These are phyloP conservation scores for Drosophila repletoides DNA, from an alignment of 1,140 invertebrate genomes.

Conservation along the genomic window DNA sequence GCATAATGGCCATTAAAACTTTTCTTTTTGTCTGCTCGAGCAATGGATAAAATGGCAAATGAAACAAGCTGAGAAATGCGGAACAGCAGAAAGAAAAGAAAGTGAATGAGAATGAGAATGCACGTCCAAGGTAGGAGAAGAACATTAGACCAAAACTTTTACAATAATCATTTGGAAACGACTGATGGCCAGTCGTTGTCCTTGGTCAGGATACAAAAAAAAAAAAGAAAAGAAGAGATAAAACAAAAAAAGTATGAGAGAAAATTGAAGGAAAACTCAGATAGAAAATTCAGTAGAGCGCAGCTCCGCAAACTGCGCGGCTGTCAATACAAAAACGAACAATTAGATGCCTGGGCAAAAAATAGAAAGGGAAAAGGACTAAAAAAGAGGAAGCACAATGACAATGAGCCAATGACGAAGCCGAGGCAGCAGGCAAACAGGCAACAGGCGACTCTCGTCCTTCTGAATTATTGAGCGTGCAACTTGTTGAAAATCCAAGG, in stretches of 20 bases:
- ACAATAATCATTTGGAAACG: constrained; percentile 69
- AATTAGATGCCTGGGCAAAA: constrained; percentile 56
- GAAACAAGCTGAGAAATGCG: constrained; percentile 19
- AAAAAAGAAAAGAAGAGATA: constrained; percentile 15
- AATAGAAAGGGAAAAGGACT: background rate
- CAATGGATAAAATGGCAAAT: constrained; percentile 30
- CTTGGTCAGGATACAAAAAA: constrained; percentile 52
- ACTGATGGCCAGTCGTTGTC: constrained; percentile 42
- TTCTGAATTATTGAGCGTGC: constrained; percentile 72
- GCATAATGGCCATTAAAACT: constrained; percentile 73
- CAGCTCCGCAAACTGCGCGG: constrained; percentile 69
- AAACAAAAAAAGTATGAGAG: constrained; percentile 38
- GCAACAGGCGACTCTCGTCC: constrained; percentile 54
- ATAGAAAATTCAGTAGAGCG: constrained; percentile 68
- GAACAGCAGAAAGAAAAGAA: constrained; percentile 1
- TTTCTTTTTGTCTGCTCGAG: constrained; percentile 43
- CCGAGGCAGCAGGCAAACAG: constrained; percentile 49
- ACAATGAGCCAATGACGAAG: constrained; percentile 40
- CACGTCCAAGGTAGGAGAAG: constrained; percentile 34
- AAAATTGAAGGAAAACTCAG: constrained; percentile 33
- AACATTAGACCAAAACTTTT: constrained; percentile 73
- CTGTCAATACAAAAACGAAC: constrained; percentile 75
- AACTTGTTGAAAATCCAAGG: constrained; percentile 74
- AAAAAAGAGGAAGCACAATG: constrained; percentile 20
- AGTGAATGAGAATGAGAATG: background rate